Conservation (phyloP, 1,140 invertebrate species). For the Pseudomyrmex pallidus region DNA sequence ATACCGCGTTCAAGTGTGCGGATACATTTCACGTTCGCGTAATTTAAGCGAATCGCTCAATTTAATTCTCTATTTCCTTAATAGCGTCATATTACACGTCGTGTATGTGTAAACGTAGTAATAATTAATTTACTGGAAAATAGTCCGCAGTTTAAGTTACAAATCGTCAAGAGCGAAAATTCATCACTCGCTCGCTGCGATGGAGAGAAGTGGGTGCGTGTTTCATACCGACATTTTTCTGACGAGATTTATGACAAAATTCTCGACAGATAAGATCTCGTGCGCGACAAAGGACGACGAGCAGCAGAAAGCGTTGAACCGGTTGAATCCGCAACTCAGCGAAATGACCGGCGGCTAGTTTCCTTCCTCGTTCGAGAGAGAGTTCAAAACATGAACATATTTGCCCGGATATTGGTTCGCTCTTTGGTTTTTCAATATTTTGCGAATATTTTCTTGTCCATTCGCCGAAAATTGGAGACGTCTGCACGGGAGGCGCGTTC, state of each 20-base stretch:
- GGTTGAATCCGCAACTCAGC: background rate
- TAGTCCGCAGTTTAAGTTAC: background rate
- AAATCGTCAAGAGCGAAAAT: background rate
- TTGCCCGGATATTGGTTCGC: background rate
- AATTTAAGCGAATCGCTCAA: background rate
- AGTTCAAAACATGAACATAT: background rate
- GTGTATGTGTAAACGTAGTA: background rate
- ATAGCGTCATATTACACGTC: background rate
- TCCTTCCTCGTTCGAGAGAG: background rate
- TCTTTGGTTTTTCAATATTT: background rate
- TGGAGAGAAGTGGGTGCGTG: too few species aligned
- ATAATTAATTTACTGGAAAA: constrained; percentile 2
- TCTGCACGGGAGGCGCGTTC: background rate
- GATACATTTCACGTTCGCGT: background rate
- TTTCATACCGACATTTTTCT: constrained; percentile 7
- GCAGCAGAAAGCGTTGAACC: background rate
- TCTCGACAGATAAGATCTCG: constrained; percentile 25
- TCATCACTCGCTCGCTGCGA: too few species aligned
- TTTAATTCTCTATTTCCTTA: background rate
- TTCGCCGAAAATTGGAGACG: background rate
- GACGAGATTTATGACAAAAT: constrained; percentile 32
- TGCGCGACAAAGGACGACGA: background rate
- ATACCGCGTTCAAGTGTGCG: background rate
- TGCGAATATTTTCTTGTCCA: too few species aligned
- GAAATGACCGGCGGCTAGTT: constrained; percentile 11